A percentile compares a stretch with the other conserved stretches of the same genome.
Evolutionary conservation across 2,113 vertebrate genomes (phyloP).

Genomic region (Aldabrachelys gigantea): DNA sequence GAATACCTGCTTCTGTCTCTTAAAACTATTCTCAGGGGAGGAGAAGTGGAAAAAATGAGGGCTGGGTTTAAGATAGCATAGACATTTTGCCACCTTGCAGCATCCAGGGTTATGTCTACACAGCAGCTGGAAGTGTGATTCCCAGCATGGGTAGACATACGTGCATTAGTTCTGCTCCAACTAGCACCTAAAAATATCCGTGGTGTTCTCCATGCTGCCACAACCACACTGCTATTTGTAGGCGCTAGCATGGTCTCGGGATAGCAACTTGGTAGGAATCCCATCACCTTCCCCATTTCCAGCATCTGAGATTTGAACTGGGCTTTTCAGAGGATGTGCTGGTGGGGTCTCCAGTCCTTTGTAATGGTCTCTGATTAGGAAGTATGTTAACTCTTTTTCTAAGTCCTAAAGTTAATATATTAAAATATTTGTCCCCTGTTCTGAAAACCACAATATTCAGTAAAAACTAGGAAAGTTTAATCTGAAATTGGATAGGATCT

Average conservation of each 20-base stretch:
- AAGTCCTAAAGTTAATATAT: not conserved
- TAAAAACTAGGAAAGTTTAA: not conserved
- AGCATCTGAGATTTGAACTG: not conserved
- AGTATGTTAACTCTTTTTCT: not conserved
- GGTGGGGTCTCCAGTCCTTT: not conserved
- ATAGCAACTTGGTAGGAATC: not conserved
- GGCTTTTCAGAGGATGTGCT: not conserved
- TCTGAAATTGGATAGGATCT: not conserved
- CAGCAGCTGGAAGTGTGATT: not conserved
- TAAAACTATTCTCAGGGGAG: not conserved
- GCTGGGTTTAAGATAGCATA: not conserved
- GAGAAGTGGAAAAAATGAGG: not conserved
- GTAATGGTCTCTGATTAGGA: not conserved
- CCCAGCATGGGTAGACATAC: not conserved
- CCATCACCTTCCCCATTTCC: not conserved
- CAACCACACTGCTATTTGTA: not conserved
- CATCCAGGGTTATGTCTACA: not conserved
- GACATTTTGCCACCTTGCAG: not conserved
- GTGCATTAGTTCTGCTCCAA: not conserved
- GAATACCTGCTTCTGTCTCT: too few relatives aligned
- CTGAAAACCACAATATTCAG: not conserved
- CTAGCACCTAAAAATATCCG: not conserved
- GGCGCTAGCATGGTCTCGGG: not conserved
- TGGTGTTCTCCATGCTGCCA: not conserved
- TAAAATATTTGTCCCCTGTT: not conserved